Base-by-base conservation (phyloP, 1,140 invertebrate genomes). In the Drosophila pseudoobscura region DNA sequence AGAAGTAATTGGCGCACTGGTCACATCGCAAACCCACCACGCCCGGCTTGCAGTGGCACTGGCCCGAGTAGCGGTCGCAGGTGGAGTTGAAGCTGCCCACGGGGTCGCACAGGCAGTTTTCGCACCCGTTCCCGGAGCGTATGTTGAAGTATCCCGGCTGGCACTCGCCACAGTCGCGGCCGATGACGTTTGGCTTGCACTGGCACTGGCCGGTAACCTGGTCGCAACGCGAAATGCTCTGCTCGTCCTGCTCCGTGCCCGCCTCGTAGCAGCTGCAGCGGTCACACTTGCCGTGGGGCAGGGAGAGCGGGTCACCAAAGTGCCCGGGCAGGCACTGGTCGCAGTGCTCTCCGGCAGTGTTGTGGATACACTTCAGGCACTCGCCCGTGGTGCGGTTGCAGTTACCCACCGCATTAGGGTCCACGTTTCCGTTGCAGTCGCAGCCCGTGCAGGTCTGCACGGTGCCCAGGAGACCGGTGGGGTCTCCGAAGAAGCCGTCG, bases 361-460 rank as follows among this genome's bases (percentile, higher is more conserved):
- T 99, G 91, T 99, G 97, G 61, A 99, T 98, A 91, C 99, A 99
- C 90, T 99, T 99, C 0, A 98, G 92, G 94, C 99, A 99, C 90
- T 98, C 96, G 44, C 98, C 99, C 22, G 96, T 98, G 9, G 96
- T 96, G 41, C 97, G 93, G 89, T 99, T 97, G 87, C 98, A 99
- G 91, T 98, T 99, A 46, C 97, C 96, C 20, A 99, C 96, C 3
- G 96, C 97, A 91, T 98, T 99, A 0, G 95, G 94, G 91, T 99
- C 99, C 39, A 99, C 97, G 85, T 99, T 99, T 26, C 95, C 95
- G 90, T 98, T 99, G 85, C 98, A 99, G 47, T 97, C 96, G 89
- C 99, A 99, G 63, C 94, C 94, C 75, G 94, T 93, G 90, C 99
- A 99, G 3, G 94, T 92, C 35, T 93, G 93, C 2, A 94, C 92